These are phyloP conservation scores for Hyles lineata DNA, from an alignment of 2,888 invertebrate genomes.

Conservation along the genomic window DNA sequence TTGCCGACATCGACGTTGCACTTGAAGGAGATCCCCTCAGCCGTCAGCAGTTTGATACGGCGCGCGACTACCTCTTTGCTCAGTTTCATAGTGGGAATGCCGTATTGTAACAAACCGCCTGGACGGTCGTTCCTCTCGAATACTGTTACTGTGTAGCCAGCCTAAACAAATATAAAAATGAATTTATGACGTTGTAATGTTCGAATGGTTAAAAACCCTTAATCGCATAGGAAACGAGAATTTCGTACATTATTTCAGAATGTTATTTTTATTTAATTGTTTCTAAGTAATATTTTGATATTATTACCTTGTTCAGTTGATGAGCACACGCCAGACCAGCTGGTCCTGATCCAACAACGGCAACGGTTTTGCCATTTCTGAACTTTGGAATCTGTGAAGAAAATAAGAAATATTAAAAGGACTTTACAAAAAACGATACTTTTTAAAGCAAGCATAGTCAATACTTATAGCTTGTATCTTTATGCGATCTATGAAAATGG, in stretches of 20 bases:
- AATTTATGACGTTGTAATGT: neutral
- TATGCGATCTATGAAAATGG: no score
- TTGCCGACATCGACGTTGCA: constrained; percentile 96
- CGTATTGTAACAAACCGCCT: constrained; percentile 98
- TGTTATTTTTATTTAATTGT: neutral
- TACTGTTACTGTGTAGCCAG: constrained; percentile 97
- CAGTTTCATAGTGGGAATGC: constrained; percentile 99
- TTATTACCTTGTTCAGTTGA: constrained; percentile 93
- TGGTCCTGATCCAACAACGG: constrained; percentile 97
- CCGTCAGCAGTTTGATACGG: constrained; percentile 92
- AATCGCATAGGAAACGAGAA: no score
- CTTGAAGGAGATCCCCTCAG: constrained; percentile 96
- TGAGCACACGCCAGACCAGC: constrained; percentile 98
- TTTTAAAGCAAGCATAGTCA: no score
- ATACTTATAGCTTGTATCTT: no score
- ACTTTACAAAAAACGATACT: no score
- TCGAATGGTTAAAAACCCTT: no score
- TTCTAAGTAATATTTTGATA: neutral
- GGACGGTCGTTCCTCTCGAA: constrained; percentile 98
- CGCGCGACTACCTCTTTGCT: constrained; percentile 97
- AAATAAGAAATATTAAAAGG: neutral
- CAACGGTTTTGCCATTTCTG: constrained; percentile 93
- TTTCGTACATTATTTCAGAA: neutral
- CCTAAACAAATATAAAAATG: constrained; percentile 75
- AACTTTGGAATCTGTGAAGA: constrained; percentile 85